Evolutionary conservation across 2,888 invertebrate species (phyloP).

Genomic region (Cephus spinipes): DNA sequence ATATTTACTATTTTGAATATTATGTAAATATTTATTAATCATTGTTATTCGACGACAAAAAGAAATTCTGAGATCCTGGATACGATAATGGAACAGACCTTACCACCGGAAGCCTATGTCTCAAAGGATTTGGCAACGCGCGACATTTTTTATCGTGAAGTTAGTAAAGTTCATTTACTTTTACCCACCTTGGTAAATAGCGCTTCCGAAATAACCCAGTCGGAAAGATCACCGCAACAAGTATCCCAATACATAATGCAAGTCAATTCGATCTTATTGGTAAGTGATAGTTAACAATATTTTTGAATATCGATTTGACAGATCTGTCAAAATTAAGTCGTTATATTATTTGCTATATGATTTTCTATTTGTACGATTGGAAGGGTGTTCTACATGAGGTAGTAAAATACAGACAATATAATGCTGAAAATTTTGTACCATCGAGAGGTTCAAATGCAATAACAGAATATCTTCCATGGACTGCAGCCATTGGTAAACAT

Average conservation of each 20-base stretch:
- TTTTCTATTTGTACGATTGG: conserved; percentile 7
- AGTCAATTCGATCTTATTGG: conserved; percentile 60
- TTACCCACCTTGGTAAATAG: conserved; percentile 73
- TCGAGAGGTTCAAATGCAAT: conserved; percentile 53
- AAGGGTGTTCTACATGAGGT: conserved; percentile 77
- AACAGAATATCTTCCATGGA: conserved; percentile 82
- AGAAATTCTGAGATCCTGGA: conserved; percentile 55
- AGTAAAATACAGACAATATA: conserved; percentile 73
- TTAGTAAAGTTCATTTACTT: conserved; percentile 76
- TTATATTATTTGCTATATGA: neutral
- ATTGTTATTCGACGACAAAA: conserved; percentile 18
- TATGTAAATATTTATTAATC: conserved; percentile 22
- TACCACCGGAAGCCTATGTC: conserved; percentile 49
- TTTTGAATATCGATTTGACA: neutral
- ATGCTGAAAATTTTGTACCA: conserved; percentile 69
- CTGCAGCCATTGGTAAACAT: conserved; percentile 72
- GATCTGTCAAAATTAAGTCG: neutral
- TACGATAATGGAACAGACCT: conserved; percentile 49
- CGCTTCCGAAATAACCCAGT: conserved; percentile 72
- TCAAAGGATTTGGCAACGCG: conserved; percentile 72
- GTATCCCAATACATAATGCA: conserved; percentile 67
- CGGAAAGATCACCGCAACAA: conserved; percentile 71
- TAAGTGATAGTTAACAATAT: conserved; percentile 31
- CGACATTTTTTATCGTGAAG: conserved; percentile 81
- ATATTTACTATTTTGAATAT: conserved; percentile 8